Conservation (phyloP, 1,140 invertebrate genomes). For the Archegozetes longisetosus region DNA sequence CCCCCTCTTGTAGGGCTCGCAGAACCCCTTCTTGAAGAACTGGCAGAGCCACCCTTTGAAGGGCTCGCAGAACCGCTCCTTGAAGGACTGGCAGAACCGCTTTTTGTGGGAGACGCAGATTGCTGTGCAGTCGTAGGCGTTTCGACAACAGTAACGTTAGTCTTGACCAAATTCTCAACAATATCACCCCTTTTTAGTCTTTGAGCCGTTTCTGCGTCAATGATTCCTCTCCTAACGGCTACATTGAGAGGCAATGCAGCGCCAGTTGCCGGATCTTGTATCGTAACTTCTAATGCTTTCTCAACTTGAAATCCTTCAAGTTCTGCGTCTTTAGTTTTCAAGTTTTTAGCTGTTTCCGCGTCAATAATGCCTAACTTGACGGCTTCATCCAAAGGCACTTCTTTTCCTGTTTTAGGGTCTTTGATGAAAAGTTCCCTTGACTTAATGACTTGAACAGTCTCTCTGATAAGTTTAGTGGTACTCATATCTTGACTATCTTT, state of each 20-base stretch:
- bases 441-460: slow-evolving; percentile 32
- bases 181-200: slow-evolving; percentile 11
- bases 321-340: slow-evolving; percentile 6
- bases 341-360: slow-evolving; percentile 6
- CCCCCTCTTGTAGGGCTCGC: neutral
- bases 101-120: slow-evolving; percentile 33
- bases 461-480: neutral
- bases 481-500: too few relatives aligned
- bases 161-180: slow-evolving; percentile 11
- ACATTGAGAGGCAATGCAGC: slow-evolving; percentile 51
- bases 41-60: neutral
- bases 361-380: slow-evolving; percentile 36
- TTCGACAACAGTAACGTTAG: slow-evolving; percentile 35
- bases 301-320: slow-evolving; percentile 25
- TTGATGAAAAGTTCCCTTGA: slow-evolving; percentile 31
- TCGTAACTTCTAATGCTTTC: slow-evolving; percentile 41
- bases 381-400: slow-evolving; percentile 63
- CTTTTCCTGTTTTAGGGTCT: slow-evolving; percentile 53
- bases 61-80: too few relatives aligned
- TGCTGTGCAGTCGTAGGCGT: too few relatives aligned
- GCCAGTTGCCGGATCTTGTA: slow-evolving; percentile 54
- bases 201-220: slow-evolving; percentile 52
- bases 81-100: too few relatives aligned
- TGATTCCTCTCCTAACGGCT: slow-evolving; percentile 53
- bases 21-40: neutral